Evolutionary conservation across 2,888 invertebrate genomes (phyloP).

Genomic region (Stenodema calcarata): DNA sequence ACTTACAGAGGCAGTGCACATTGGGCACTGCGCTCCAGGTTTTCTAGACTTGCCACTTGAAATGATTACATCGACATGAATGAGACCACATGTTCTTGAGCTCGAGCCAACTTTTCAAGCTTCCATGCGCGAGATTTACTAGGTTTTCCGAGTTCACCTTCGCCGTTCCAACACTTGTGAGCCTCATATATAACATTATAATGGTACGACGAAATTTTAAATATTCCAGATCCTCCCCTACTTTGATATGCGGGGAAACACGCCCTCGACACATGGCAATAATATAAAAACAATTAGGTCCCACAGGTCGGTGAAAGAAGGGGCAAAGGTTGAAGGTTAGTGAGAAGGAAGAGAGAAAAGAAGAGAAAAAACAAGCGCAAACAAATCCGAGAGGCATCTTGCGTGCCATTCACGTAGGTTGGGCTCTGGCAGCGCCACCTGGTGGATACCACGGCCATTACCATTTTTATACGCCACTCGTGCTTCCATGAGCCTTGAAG

Average conservation of each 20-base stretch:
- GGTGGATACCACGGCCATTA: constrained; percentile 36
- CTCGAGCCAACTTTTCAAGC: too few species aligned
- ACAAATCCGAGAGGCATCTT: constrained; percentile 41
- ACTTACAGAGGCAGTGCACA: too few species aligned
- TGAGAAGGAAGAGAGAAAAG: background rate
- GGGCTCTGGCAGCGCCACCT: constrained; percentile 26
- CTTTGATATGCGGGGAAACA: constrained; percentile 39
- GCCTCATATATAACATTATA: too few species aligned
- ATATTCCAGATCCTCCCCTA: background rate
- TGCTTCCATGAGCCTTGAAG: constrained; percentile 38
- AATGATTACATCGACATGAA: too few species aligned
- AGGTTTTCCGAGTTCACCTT: too few species aligned
- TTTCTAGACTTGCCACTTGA: too few species aligned
- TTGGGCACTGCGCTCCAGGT: too few species aligned
- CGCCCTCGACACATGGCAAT: constrained; percentile 35
- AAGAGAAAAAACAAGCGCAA: too few species aligned
- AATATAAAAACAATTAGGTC: constrained; percentile 48
- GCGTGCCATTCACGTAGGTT: constrained; percentile 44
- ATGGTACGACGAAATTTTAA: background rate
- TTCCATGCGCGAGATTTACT: too few species aligned
- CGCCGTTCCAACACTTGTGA: too few species aligned
- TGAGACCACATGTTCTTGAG: too few species aligned
- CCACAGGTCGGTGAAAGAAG: background rate
- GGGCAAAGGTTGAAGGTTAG: background rate
- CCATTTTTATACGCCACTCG: constrained; percentile 45